Percentiles rank a stretch among this genome's conserved stretches.
Evolutionary conservation across 1,140 invertebrate genomes (phyloP).

Genomic region (Hyles euphorbiae): DNA sequence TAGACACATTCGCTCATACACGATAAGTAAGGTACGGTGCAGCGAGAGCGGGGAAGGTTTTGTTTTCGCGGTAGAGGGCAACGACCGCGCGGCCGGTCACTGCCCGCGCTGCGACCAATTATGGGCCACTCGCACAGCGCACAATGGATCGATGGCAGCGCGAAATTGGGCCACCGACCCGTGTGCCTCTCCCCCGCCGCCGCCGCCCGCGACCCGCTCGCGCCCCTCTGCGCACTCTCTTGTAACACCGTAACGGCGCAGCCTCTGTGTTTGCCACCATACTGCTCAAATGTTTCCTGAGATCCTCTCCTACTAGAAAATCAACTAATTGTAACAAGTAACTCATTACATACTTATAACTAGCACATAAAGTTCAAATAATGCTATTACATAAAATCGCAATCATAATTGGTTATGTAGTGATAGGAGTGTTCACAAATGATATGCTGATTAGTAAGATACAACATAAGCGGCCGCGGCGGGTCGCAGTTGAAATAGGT

Average conservation of each 20-base stretch:
- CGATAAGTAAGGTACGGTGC: constrained; percentile 25
- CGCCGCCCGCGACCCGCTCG: constrained; percentile 24
- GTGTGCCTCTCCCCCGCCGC: constrained; percentile 37
- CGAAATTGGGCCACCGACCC: constrained; percentile 69
- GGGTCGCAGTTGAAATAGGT: neutral
- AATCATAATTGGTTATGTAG: too few species aligned
- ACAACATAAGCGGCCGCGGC: too few species aligned
- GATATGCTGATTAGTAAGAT: too few species aligned
- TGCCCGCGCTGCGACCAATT: constrained; percentile 72
- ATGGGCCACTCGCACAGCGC: constrained; percentile 72
- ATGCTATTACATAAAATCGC: too few species aligned
- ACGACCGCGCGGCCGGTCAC: constrained; percentile 63
- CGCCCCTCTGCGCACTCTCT: constrained; percentile 22
- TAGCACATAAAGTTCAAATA: too few species aligned
- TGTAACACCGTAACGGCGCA: constrained; percentile 17
- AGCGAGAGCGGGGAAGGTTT: constrained; percentile 53
- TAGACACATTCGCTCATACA: constrained; percentile 10
- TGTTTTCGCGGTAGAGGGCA: constrained; percentile 66
- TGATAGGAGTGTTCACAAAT: too few species aligned
- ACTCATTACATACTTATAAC: too few species aligned
- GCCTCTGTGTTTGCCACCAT: constrained; percentile 10
- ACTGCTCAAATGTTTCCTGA: neutral
- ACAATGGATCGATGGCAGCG: constrained; percentile 74
- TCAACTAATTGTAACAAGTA: too few species aligned
- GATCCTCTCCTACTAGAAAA: neutral